These are phyloP conservation scores for Mormyrus hasselquistii DNA, from an alignment of 2,797 vertebrate genomes.

Conservation along the genomic window DNA sequence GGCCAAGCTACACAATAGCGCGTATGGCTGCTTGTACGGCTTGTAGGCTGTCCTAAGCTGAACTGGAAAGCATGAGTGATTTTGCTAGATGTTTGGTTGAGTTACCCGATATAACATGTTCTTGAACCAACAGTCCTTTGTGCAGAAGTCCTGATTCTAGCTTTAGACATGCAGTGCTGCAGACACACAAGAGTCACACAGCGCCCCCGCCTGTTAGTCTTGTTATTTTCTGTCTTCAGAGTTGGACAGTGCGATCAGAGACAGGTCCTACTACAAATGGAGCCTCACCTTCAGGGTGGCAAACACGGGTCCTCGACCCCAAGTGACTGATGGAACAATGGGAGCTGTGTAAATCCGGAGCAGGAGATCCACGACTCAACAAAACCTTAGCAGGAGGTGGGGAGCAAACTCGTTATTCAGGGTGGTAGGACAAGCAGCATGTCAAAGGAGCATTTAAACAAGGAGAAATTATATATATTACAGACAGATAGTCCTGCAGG, in stretches of 20 bases:
- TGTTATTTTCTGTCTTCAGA: not conserved
- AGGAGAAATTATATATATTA: not conserved
- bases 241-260: not conserved
- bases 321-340: slow-evolving; percentile 32
- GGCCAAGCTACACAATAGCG: not conserved
- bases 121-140: not conserved
- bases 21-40: not conserved
- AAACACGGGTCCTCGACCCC: slow-evolving; percentile 3
- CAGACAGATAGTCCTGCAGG: not conserved
- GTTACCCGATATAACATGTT: not conserved
- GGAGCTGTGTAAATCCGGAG: slow-evolving; percentile 22
- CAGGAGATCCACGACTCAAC: slow-evolving; percentile 28
- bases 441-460: slow-evolving; percentile 14
- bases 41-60: not conserved
- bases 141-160: not conserved
- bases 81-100: not conserved
- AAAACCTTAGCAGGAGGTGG: not conserved
- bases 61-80: not conserved
- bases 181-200: not conserved
- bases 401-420: not conserved
- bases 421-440: not conserved
- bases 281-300: slow-evolving; percentile 9
- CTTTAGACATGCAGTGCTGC: not conserved
- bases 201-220: not conserved
- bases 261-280: not conserved